phyloP scores from a whole-genome alignment of 2,888 invertebrate species.

The Torymus texanus region DNA sequence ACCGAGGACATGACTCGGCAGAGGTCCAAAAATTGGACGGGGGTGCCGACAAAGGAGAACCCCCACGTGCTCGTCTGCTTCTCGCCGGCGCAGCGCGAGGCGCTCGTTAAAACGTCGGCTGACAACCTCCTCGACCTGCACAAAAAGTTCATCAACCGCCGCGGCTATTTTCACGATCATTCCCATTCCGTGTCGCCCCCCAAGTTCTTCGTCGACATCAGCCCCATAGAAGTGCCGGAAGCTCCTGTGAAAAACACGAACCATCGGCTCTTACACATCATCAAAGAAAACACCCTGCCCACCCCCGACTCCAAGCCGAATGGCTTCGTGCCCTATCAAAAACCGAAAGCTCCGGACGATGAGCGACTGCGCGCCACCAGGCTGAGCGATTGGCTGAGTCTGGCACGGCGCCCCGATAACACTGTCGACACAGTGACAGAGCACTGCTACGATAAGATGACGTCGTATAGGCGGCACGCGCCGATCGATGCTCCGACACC shows the following conservation, averaged over 20 bases:
- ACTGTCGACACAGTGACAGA: slow-evolving; percentile 50
- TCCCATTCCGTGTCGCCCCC: slow-evolving; percentile 61
- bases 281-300: slow-evolving; percentile 66
- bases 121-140: slow-evolving; percentile 83
- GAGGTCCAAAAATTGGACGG: slow-evolving; percentile 76
- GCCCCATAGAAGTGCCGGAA: neutral
- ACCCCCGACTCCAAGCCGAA: neutral
- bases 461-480: slow-evolving; percentile 2
- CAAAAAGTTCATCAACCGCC: slow-evolving; percentile 81
- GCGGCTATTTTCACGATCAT: slow-evolving; percentile 77
- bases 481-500: neutral
- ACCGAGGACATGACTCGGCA: slow-evolving; percentile 3
- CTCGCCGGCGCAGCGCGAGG: slow-evolving; percentile 83
- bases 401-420: slow-evolving; percentile 63
- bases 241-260: slow-evolving; percentile 51
- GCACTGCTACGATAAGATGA: slow-evolving; percentile 25
- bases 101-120: slow-evolving; percentile 77
- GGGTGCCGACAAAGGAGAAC: slow-evolving; percentile 79
- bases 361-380: slow-evolving; percentile 69
- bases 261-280: slow-evolving; percentile 65
- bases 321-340: neutral
- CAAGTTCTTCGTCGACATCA: slow-evolving; percentile 49
- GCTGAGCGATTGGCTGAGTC: slow-evolving; percentile 72
- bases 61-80: slow-evolving; percentile 81
- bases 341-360: slow-evolving; percentile 39